Evolutionary conservation across 2,797 vertebrate species (phyloP), one percentile per base, ranked within the genome.

Genomic region (Pseudocheirus occidentalis): DNA sequence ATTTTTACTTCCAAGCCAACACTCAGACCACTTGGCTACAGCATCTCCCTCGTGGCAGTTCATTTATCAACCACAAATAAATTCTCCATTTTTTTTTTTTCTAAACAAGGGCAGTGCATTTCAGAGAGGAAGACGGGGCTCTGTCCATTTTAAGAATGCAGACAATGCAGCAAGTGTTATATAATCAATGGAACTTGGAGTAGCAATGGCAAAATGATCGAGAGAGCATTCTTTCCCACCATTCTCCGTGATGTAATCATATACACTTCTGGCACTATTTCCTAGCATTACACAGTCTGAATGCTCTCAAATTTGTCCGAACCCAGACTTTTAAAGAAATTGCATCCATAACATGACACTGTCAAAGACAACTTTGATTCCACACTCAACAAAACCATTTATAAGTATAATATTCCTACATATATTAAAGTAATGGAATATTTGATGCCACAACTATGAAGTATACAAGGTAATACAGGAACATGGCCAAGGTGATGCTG

Each of bases 141-240:
- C 95, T 98, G 97, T 97, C 97, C 97, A 97, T 98, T 98, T 98
- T 97, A 98, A 98, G 98, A 97, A 98, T 13, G 96, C 58, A 21
- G 94, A 97, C 1, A 0, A 55, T 59, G 95, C 93, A 90, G 95
- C 90, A 92, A 94, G 94, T 59, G 92, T 97, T 95, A 96, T 90
- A 94, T 97, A 97, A 97, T 89, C 95, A 95, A 97, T 0, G 52
- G 90, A 97, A 97, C n/a, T 55, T 18, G 2, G 95, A 90, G 21
- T 92, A 91, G 92, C 50, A 14, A 96, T 31, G 96, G 97, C 93
- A 28, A 2, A 96, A 56, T 62, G 91, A 96, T 94, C 21, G 52
- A 31, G 29, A 12, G 14, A 62, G 24, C 95, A 96, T 95, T 95
- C 95, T 95, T 98, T 98, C 97, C 97, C 95, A 98, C 89, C 57